Evolutionary conservation across 1,140 invertebrate genomes (phyloP), one percentile per base, ranked within the genome.

Genomic region (Nymphalis io): DNA sequence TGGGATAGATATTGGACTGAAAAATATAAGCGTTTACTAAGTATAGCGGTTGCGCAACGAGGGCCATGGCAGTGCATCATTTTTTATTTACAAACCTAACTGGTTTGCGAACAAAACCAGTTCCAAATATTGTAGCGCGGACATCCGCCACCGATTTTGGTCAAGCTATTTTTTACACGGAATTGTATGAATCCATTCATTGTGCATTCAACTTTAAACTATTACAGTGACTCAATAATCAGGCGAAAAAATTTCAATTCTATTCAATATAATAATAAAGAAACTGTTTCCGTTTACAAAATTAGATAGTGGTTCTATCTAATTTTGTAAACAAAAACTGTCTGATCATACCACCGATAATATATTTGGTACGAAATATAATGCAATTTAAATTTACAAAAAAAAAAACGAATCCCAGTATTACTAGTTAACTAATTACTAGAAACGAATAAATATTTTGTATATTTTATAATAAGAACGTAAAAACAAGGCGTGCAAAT

Each of bases 61-160:
- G 20, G 16, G 16, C 18, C 23, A 12, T n/a, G 16, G n/a, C 21
- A 23, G 23, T 46, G 60, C 60, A 62, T 62, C 60, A 39, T 33
- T 62, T 48, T 48, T 51, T 62, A 46, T 61, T 68, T 68, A 68
- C 59, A 61, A 53, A 16, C 48, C 39, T 51, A 68, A 68, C 59
- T 42, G 67, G 67, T 68, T 68, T 51, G 51, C 51, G 16, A 13
- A 65, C 20, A 8, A 64, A 55, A 65, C 62, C 62, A 39, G 62
- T 65, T 65, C 46, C 13, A n/a, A 55, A 61, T 38, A 51, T 11
- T 51, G n/a, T 33, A 53, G 18, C 48, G 16, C 60, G 67, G 59
- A 68, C 39, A 53, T 68, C 59, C 67, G 58, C 66, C 38, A 44
- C 39, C 38, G 48, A 33, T 61, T 69, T 57, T 55, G 59, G 23